Percentiles rank a stretch among this genome's conserved stretches.
Evolutionary conservation across 2,113 vertebrate species (phyloP).

Genomic region (Mobula birostris): DNA sequence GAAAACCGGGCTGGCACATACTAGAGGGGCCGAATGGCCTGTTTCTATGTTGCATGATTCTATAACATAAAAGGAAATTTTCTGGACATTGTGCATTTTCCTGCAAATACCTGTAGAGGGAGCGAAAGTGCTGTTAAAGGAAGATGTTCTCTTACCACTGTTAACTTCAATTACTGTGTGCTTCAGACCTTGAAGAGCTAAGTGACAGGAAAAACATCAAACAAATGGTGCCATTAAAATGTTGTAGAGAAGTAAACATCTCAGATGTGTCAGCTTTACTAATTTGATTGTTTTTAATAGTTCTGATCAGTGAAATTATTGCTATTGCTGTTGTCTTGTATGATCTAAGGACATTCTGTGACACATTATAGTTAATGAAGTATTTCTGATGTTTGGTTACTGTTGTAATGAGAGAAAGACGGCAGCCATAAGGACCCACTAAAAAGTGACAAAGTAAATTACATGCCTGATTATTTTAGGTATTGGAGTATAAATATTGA

Average conservation of each 20-base stretch:
- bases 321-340: not conserved
- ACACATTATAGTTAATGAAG: not conserved
- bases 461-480: not conserved
- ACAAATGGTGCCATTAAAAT: not conserved
- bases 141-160: not conserved
- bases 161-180: not conserved
- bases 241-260: not conserved
- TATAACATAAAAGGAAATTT: not conserved
- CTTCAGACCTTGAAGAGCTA: not conserved
- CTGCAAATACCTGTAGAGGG: not conserved
- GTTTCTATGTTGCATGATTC: no score
- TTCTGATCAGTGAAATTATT: not conserved
- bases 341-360: not conserved
- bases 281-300: not conserved
- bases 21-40: no score
- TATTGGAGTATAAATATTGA: not conserved
- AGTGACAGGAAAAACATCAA: not conserved
- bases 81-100: not conserved
- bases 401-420: not conserved
- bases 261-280: not conserved
- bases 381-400: not conserved
- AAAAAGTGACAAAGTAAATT: not conserved
- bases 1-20: no score
- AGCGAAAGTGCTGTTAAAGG: conserved; percentile 11
- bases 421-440: not conserved